phyloP scores from a whole-genome alignment of 2,113 vertebrate species.

The Toxotes jaculatrix region DNA sequence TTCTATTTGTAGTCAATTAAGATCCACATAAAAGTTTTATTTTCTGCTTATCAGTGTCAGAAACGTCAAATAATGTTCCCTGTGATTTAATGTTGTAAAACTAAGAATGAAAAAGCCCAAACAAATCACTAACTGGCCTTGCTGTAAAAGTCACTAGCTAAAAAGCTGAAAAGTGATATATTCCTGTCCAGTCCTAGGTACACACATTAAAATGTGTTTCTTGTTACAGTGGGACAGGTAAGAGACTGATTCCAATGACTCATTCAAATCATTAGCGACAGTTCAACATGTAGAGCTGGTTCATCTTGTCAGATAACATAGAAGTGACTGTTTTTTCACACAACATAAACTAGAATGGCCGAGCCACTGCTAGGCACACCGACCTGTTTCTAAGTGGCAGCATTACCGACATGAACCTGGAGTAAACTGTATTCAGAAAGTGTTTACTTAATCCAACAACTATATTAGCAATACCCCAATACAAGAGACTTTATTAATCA shows the following conservation, averaged over 20 bases:
- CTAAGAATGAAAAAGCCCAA: neutral
- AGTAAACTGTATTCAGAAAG: neutral
- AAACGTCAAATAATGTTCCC: neutral
- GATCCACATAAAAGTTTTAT: neutral
- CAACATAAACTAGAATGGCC: neutral
- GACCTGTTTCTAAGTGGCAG: neutral
- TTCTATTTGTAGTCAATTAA: neutral
- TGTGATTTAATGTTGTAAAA: neutral
- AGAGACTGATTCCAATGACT: neutral
- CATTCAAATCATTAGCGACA: neutral
- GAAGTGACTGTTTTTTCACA: neutral
- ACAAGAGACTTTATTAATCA: constrained; percentile 9
- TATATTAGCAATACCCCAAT: neutral
- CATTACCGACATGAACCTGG: neutral
- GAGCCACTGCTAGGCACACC: too few species aligned
- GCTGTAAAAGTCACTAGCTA: too few species aligned
- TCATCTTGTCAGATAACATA: neutral
- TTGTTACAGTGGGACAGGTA: neutral
- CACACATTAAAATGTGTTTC: neutral
- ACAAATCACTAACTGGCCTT: too few species aligned
- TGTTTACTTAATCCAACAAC: neutral
- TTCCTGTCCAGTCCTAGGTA: neutral
- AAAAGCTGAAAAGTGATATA: neutral
- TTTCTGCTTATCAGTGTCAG: neutral
- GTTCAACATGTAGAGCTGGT: neutral